Evolutionary conservation across 1,140 invertebrate species (phyloP).

Genomic region (Drosophila sucinea): DNA sequence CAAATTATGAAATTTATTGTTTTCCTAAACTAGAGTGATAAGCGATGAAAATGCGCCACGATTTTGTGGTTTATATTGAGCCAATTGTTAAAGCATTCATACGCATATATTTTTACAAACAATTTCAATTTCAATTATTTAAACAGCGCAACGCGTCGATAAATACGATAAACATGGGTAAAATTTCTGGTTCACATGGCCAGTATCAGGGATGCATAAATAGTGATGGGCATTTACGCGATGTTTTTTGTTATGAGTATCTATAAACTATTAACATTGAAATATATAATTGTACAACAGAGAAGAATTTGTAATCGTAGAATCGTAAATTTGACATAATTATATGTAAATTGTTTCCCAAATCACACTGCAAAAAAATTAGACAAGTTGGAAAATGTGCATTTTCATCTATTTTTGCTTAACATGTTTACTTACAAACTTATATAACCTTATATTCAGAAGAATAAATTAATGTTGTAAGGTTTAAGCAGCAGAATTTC

Average conservation of each 20-base stretch:
- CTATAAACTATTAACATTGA: too few relatives aligned
- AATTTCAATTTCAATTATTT: slow-evolving; percentile 27
- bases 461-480: too few relatives aligned
- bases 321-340: too few relatives aligned
- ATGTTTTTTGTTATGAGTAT: background rate
- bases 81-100: background rate
- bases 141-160: slow-evolving; percentile 49
- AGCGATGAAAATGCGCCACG: background rate
- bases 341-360: too few relatives aligned
- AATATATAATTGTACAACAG: too few relatives aligned
- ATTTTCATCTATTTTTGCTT: too few relatives aligned
- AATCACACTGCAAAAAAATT: too few relatives aligned
- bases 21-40: background rate
- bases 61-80: background rate
- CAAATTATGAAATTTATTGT: background rate
- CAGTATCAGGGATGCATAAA: slow-evolving; percentile 1
- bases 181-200: slow-evolving; percentile 13
- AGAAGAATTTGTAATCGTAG: too few relatives aligned
- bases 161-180: slow-evolving; percentile 16
- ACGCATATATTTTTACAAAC: slow-evolving; percentile 17
- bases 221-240: slow-evolving; percentile 2
- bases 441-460: too few relatives aligned
- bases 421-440: too few relatives aligned
- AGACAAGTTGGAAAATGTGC: too few relatives aligned
- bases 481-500: too few relatives aligned